Conservation (phyloP, 2,113 vertebrate genomes). For the Hippocampus zosterae region DNA sequence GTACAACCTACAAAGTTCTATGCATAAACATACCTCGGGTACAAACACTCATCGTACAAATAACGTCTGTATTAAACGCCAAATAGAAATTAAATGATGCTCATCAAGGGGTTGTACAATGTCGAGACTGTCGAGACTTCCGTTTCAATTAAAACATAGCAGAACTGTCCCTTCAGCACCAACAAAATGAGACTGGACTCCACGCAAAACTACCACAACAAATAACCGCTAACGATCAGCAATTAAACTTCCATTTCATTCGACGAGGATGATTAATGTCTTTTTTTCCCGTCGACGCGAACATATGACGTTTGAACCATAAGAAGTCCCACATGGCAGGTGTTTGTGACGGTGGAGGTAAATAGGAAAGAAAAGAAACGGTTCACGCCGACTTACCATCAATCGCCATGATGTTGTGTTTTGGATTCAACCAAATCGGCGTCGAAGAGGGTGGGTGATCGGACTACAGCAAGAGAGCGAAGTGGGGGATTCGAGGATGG, state of each 20-base stretch:
- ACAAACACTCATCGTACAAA: neutral
- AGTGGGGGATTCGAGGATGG: conserved; percentile 26
- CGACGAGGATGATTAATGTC: neutral
- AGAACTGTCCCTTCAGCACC: conserved; percentile 72
- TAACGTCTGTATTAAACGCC: neutral
- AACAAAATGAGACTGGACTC: neutral
- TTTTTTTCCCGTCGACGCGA: neutral
- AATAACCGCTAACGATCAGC: conserved; percentile 13
- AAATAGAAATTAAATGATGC: neutral
- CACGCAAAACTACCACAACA: conserved; percentile 2
- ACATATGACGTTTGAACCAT: neutral
- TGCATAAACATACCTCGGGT: conserved; percentile 17
- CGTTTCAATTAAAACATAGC: neutral
- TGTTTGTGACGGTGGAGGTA: conserved; percentile 27
- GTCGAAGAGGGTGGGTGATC: conserved; percentile 50
- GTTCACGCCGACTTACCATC: conserved; percentile 88
- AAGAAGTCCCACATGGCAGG: neutral
- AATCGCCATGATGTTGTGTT: conserved; percentile 89
- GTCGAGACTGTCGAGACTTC: too few relatives aligned
- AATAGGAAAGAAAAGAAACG: conserved; percentile 51
- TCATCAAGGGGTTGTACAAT: too few relatives aligned
- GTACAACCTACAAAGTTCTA: too few relatives aligned
- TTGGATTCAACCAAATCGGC: conserved; percentile 73
- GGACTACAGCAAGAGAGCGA: conserved; percentile 18
- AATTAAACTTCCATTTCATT: neutral